These are phyloP conservation scores for Drosophila lutescens DNA, from an alignment of 2,888 invertebrate species.

Conservation along the genomic window DNA sequence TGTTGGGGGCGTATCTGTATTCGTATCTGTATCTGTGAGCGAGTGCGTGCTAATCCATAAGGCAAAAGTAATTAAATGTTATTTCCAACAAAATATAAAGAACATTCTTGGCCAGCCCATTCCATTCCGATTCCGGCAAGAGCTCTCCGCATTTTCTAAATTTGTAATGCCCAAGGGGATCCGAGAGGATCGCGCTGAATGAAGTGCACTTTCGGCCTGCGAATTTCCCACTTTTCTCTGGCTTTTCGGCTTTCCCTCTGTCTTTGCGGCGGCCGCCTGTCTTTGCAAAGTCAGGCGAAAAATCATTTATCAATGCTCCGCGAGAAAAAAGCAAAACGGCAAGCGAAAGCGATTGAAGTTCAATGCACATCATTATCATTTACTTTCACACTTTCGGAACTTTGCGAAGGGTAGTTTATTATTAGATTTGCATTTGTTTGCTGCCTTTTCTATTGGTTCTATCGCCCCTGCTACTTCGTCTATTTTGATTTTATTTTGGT, in stretches of 20 bases:
- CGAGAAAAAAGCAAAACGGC: not conserved
- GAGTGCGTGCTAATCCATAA: slow-evolving; percentile 65
- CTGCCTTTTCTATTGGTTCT: slow-evolving; percentile 40
- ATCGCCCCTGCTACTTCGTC: slow-evolving; percentile 38
- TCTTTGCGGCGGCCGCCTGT: slow-evolving; percentile 6
- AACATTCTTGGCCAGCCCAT: slow-evolving; percentile 35
- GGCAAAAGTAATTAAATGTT: slow-evolving; percentile 75
- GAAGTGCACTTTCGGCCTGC: slow-evolving; percentile 60
- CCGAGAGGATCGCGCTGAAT: slow-evolving; percentile 68
- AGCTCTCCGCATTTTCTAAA: slow-evolving; percentile 77
- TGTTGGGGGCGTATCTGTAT: slow-evolving; percentile 13
- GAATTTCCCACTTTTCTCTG: slow-evolving; percentile 39
- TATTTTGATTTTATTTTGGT: slow-evolving; percentile 48
- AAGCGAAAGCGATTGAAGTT: slow-evolving; percentile 78
- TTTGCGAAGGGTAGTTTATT: slow-evolving; percentile 79
- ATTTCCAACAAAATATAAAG: slow-evolving; percentile 64
- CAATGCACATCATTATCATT: slow-evolving; percentile 83
- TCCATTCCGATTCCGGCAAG: slow-evolving; percentile 13
- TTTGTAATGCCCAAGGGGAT: slow-evolving; percentile 77
- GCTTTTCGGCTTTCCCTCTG: slow-evolving; percentile 15
- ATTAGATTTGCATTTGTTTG: slow-evolving; percentile 65
- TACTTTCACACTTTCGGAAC: slow-evolving; percentile 44
- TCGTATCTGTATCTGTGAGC: slow-evolving; percentile 11
- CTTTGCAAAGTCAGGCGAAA: slow-evolving; percentile 44
- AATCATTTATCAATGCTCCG: slow-evolving; percentile 65